phyloP scores from a whole-genome alignment of 2,113 vertebrate species.

The Sisor rabdophorus region DNA sequence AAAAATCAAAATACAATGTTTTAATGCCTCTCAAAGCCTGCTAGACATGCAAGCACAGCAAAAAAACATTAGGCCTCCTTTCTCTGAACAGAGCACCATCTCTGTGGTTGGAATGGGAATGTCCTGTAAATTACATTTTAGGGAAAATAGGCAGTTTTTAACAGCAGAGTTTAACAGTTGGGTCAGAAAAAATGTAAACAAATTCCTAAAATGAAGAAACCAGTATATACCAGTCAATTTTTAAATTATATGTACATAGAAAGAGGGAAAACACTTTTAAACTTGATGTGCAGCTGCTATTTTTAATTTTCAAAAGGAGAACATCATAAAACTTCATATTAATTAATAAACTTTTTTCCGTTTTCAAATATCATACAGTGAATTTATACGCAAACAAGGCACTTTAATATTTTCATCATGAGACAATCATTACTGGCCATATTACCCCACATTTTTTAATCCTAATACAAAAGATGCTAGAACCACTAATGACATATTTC shows the following conservation, averaged over 20 bases:
- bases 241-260: background rate
- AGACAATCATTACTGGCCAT: background rate
- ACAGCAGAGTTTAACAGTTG: background rate
- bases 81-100: background rate
- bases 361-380: background rate
- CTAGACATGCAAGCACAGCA: background rate
- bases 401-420: background rate
- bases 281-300: background rate
- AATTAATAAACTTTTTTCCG: background rate
- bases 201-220: background rate
- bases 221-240: background rate
- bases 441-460: background rate
- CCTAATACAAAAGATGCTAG: background rate
- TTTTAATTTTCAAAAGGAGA: background rate
- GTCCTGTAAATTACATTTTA: background rate
- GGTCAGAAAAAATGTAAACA: conserved; percentile 6
- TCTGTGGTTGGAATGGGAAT: background rate
- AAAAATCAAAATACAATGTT: background rate
- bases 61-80: background rate
- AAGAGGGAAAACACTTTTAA: background rate
- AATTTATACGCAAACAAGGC: background rate
- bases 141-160: background rate
- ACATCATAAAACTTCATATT: background rate
- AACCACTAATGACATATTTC: background rate
- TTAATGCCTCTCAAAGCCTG: background rate